Base-by-base conservation (phyloP, 2,113 vertebrate genomes). In the Daphoenositta chrysoptera region DNA sequence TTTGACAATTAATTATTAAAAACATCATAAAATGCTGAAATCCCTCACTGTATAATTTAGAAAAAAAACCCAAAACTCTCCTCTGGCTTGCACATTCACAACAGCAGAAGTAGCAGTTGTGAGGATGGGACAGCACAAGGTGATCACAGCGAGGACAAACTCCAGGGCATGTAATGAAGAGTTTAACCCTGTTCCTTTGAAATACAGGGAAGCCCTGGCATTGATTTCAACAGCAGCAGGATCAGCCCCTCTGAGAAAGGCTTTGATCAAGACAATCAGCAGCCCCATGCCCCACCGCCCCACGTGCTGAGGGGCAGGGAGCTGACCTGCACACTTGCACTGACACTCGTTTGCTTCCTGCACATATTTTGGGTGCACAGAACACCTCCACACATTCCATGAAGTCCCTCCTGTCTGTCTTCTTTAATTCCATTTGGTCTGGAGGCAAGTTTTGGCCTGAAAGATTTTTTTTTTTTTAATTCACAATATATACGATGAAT, bases 1-100 rank as follows among this genome's bases (percentile, higher is more conserved):
- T 90, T 91, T 92, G 72, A 94, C 53, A 82, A 95, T 94, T 93
- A 94, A 92, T 91, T 93, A 90, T 94, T 95, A 61, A 95, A 93
- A 93, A 53, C 6, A 4, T 87, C n/a, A 44, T 22, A 86, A 80
- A 58, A 92, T 40, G 31, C 73, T 78, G 42, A 84, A 94, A 69
- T 60, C 4, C 6, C 10, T 77, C 35, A 71, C 60, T 57, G 8
- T 7, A 12, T 57, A 71, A 64, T 84, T 56, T 8, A 33, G 20
- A 4, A 24, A 44, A 65, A 83, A 48, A 1, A 0, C 6, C 17
- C 44, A 17, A 51, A 7, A 31, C 26, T 77, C 20, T 66, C 20
- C 21, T 60, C 39, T 78, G 40, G 19, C 24, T 77, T 78, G 51
- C n/a, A 77, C 17, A 8, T 33, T 80, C 68, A 24, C 8, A 51